These are phyloP conservation scores for Athalia circularis DNA, from an alignment of 2,888 invertebrate genomes.

Conservation along the genomic window DNA sequence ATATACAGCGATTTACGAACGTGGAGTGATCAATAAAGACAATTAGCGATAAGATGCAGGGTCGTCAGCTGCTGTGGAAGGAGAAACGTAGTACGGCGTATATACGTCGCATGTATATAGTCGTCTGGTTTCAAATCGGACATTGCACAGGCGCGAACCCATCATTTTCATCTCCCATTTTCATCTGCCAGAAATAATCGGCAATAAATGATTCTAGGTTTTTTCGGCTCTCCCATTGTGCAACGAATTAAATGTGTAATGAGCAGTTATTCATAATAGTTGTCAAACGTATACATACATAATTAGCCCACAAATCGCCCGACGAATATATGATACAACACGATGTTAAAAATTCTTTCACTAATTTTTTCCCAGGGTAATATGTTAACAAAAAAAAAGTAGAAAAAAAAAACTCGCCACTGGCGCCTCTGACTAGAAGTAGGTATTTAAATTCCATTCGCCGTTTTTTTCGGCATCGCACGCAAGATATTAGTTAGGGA, in stretches of 20 bases:
- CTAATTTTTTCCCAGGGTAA: constrained; percentile 19
- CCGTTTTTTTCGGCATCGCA: neutral
- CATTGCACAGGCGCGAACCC: constrained; percentile 36
- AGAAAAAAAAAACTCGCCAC: constrained; percentile 9
- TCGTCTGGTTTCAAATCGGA: constrained; percentile 38
- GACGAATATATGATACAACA: neutral
- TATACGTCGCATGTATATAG: too few species aligned
- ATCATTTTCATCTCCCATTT: neutral
- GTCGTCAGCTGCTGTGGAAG: too few species aligned
- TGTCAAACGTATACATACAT: neutral
- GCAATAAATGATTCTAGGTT: constrained; percentile 10
- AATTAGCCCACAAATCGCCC: neutral
- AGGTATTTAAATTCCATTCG: constrained; percentile 25
- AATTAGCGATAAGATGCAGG: constrained; percentile 42
- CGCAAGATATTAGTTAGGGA: neutral
- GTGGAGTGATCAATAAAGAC: constrained; percentile 41
- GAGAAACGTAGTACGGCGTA: too few species aligned
- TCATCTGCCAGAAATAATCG: constrained; percentile 36
- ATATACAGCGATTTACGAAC: constrained; percentile 10
- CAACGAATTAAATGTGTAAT: neutral
- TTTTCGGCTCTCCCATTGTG: neutral
- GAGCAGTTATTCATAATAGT: neutral
- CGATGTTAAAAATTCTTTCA: constrained; percentile 26
- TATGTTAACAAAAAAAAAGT: too few species aligned
- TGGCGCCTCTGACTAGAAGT: constrained; percentile 13